phyloP scores from a whole-genome alignment of 2,113 vertebrate genomes.

The Ranitomeya variabilis region DNA sequence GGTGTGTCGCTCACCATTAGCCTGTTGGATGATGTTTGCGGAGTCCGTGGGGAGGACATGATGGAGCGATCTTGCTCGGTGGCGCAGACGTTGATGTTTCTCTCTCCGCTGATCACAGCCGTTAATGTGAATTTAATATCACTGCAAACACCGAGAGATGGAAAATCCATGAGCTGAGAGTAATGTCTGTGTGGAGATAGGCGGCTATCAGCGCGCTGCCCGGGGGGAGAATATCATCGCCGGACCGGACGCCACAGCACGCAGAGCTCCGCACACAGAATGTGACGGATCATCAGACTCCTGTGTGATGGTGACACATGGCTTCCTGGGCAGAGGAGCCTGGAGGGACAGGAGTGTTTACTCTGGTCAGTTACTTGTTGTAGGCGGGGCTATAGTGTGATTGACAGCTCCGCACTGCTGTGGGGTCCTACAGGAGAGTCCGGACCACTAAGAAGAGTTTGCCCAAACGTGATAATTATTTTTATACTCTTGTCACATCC shows the following conservation, averaged over 20 bases:
- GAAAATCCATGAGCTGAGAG: conserved; percentile 50
- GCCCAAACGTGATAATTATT: too few relatives aligned
- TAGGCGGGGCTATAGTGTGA: too few relatives aligned
- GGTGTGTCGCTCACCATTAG: not conserved
- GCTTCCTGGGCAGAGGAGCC: too few relatives aligned
- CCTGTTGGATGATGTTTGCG: not conserved
- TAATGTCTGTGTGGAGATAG: conserved; percentile 16
- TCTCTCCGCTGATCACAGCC: not conserved
- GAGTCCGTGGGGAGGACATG: conserved; percentile 21
- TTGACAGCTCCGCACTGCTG: too few relatives aligned
- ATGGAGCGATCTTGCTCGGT: conserved; percentile 44
- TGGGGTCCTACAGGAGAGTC: too few relatives aligned
- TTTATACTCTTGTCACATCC: too few relatives aligned
- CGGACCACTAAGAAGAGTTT: too few relatives aligned
- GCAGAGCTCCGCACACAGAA: not conserved
- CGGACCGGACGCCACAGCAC: not conserved
- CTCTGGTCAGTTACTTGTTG: too few relatives aligned
- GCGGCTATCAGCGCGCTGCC: not conserved
- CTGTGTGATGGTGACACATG: too few relatives aligned
- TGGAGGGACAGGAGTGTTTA: too few relatives aligned
- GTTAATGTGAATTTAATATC: conserved; percentile 47
- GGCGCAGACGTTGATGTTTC: not conserved
- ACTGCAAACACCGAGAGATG: conserved; percentile 36
- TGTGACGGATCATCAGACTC: too few relatives aligned
- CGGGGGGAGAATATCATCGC: not conserved